Evolutionary conservation across 2,113 vertebrate species (phyloP).

Genomic region (Antigone vipio): DNA sequence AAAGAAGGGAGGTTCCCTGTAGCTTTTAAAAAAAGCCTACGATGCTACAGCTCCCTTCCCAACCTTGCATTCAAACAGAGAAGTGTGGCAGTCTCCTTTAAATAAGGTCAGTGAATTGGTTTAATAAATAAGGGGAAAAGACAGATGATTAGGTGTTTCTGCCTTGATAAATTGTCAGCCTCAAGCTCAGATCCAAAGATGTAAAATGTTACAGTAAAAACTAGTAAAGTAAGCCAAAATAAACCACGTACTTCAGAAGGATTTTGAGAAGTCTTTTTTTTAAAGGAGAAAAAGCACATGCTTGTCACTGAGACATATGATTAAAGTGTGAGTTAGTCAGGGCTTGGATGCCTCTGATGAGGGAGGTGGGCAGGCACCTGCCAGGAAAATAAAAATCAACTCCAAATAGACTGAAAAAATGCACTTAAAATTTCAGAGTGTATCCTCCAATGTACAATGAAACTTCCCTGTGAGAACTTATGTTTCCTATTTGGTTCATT

Average conservation of each 20-base stretch:
- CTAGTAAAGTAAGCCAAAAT: not conserved
- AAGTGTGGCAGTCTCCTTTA: not conserved
- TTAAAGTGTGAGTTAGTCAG: slow-evolving; percentile 68
- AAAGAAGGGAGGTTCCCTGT: not conserved
- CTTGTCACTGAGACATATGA: slow-evolving; percentile 42
- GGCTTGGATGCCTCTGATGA: slow-evolving; percentile 41
- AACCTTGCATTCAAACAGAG: not conserved
- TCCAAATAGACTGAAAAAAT: slow-evolving; percentile 65
- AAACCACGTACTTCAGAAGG: slow-evolving; percentile 18
- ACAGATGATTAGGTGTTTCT: slow-evolving; percentile 31
- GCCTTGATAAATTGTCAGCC: slow-evolving; percentile 15
- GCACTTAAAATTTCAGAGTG: slow-evolving; percentile 32
- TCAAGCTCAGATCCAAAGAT: slow-evolving; percentile 32
- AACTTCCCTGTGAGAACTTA: slow-evolving; percentile 60
- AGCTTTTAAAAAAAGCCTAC: not conserved
- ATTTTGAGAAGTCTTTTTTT: slow-evolving; percentile 3
- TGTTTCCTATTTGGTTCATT: slow-evolving; percentile 69
- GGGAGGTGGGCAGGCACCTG: slow-evolving; percentile 61
- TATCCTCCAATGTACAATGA: slow-evolving; percentile 45
- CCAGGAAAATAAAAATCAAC: slow-evolving; percentile 70
- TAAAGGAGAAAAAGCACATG: slow-evolving; percentile 33
- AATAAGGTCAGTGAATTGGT: slow-evolving; percentile 7
- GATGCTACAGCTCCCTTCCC: not conserved
- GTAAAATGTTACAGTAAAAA: slow-evolving; percentile 38
- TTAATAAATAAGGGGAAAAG: slow-evolving; percentile 20